Base-by-base conservation (phyloP, 2,888 invertebrate species). In the Drosophila pegasa region DNA sequence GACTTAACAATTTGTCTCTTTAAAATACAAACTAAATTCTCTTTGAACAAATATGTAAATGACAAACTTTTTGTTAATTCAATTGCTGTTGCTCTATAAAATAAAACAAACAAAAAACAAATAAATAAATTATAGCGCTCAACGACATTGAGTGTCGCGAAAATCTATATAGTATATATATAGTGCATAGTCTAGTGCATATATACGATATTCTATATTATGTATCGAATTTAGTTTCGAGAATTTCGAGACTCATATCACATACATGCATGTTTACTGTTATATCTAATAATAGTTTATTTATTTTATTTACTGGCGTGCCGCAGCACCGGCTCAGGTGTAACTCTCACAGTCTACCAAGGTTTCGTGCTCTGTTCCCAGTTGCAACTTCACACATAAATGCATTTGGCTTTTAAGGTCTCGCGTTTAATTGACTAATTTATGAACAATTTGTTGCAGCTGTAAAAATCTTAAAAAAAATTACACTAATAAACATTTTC, bases 181-280 rank as follows among this genome's bases (percentile, higher is more conserved):
- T 38, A 41, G 31, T 51, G 25, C 20, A 54, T n/a, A 60, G 22
- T 35, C 33, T 35, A 35, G 33, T 33, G 20, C 22, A 12, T 22
- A 41, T 41, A 14, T 22, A 14, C 31, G 20, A 31, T 31, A 14
- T 35, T 27, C 14, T 38, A 20, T 16, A 16, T 9, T 8, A 37
- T 27, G 14, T 38, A 38, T 52, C 14, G 27, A 1, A 20, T 52
- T 6, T 52, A 35, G 16, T 35, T 35, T n/a, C 7, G 14, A 3
- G 16, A 27, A 29, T 45, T 29, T 45, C 3, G 22, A 20, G 48
- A 33, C 22, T 38, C 18, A 18, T 48, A n/a, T 14, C 37, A 40
- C 18, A 31, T 12, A 37, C 22, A 41, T 7, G 18, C 20, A 35
- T 33, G 38, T 66, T 79, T 71, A 75, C 78, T 40, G 83, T 82